A percentile compares a stretch with the other conserved stretches of the same genome.
phyloP scores from a whole-genome alignment of 2,888 invertebrate species.

The Diarsia rubi region DNA sequence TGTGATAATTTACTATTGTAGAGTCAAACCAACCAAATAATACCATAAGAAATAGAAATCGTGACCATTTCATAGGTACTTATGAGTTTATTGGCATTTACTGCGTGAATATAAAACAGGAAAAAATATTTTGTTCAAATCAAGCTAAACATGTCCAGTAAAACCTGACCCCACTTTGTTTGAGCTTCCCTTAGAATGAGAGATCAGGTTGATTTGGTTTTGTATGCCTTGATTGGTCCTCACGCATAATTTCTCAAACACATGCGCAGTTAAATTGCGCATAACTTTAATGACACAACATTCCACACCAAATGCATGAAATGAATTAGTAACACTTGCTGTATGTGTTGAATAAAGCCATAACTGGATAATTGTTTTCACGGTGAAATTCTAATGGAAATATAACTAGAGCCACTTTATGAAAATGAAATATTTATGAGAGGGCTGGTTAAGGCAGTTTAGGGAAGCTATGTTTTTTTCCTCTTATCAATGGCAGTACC shows the following conservation, averaged over 20 bases:
- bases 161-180: too few species aligned
- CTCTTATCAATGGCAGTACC: neutral
- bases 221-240: too few species aligned
- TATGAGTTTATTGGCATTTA: neutral
- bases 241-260: too few species aligned
- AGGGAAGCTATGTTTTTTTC: neutral
- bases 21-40: neutral
- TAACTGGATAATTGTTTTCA: constrained; percentile 44
- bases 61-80: neutral
- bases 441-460: neutral
- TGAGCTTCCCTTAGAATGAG: too few species aligned
- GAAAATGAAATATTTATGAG: neutral
- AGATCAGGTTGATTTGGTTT: too few species aligned
- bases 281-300: constrained; percentile 6
- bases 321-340: constrained; percentile 41
- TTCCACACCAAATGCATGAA: constrained; percentile 31
- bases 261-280: constrained; percentile 18
- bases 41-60: neutral
- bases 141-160: too few species aligned
- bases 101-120: neutral
- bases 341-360: constrained; percentile 33
- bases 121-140: neutral
- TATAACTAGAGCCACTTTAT: neutral
- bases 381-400: constrained; percentile 19
- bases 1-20: neutral